Evolutionary conservation across 2,888 invertebrate genomes (phyloP), one percentile per base, ranked within the genome.

Genomic region (Gymnoscelis rufifasciata): DNA sequence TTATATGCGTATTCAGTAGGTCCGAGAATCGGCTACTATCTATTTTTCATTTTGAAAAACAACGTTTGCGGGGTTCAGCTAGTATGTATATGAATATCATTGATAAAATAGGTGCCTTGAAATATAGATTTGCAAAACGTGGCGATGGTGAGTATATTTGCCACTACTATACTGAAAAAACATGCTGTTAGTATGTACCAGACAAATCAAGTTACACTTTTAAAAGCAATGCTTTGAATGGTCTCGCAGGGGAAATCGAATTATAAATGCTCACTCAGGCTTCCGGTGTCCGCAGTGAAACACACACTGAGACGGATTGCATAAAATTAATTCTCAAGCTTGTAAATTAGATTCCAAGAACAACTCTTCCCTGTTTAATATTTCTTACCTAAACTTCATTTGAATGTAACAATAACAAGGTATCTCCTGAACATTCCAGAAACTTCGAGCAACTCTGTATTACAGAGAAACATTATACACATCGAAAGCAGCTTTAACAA

Each of bases 401-500:
- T 61, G 12, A 12, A 41, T 61, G 8, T n/a, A 41, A 40, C 35
- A 39, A n/a, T n/a, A n/a, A n/a, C n/a, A n/a, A 35, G 50, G 60
- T 66, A 65, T 67, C 68, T 67, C 59, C 59, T 60, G 66, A 69
- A 66, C 68, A 70, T 59, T 59, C 57, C 56, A 54, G 61, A 69
- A 80, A 78, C 66, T 78, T 74, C 56, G 63, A 69, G 67, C 61
- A 68, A 70, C 66, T 73, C 66, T 66, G 57, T 66, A 68, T 68
- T 67, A 71, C 56, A 61, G 58, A 60, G 66, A 67, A 77, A 77
- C 68, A 73, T 73, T 71, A 73, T 71, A 74, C 68, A 70, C 71
- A 79, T 74, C 70, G 78, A 78, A 84, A 81, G 75, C 70, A 75
- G 78, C 78, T 79, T 76, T 76, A 80, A 83, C 78, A 87, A 84